Evolutionary conservation across 2,888 invertebrate genomes (phyloP), one percentile per base, ranked within the genome.

Genomic region (Tiliacea aurago): DNA sequence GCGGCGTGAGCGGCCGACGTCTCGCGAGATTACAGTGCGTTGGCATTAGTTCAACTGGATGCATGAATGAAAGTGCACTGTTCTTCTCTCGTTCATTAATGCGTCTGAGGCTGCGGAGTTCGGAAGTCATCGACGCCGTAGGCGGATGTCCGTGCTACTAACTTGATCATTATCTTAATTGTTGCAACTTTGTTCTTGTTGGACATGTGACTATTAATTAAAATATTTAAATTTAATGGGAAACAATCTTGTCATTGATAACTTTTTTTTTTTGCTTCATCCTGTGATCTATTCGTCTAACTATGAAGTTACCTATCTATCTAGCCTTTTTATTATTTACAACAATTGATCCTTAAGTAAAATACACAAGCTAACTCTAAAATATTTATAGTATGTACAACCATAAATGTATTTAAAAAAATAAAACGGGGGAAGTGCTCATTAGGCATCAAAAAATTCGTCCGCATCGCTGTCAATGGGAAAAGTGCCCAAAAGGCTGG

Each of bases 1-100:
- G 70, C 15, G 91, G 89, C 95, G 95, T 95, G 95, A 90, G 91
- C 89, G 56, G 70, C 72, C 82, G 80, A 77, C 84, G 93, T 91
- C 92, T 92, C 91, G 87, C 84, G 87, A 92, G 95, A 95, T 95
- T 95, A 95, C 82, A 94, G 95, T 94, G 91, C 95, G 91, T 95
- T 95, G 93, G 90, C 93, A 90, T 89, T 90, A 90, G 91, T 91
- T 92, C 89, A 90, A 84, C 76, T 78, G 84, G 85, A 86, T 74
- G 81, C 78, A 78, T 93, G 91, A 93, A 94, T 94, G 93, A 93
- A 93, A 94, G 93, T 93, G 92, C 93, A 92, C 76, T 86, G 86
- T 79, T 86, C 81, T 67, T 62, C 55, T 43, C 51, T 66, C 88
- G 51, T 81, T 78, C 84, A 87, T 87, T 85, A 81, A 86, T 87